Conservation (phyloP, 2,888 invertebrate species). For the Drosophila mimetica region DNA sequence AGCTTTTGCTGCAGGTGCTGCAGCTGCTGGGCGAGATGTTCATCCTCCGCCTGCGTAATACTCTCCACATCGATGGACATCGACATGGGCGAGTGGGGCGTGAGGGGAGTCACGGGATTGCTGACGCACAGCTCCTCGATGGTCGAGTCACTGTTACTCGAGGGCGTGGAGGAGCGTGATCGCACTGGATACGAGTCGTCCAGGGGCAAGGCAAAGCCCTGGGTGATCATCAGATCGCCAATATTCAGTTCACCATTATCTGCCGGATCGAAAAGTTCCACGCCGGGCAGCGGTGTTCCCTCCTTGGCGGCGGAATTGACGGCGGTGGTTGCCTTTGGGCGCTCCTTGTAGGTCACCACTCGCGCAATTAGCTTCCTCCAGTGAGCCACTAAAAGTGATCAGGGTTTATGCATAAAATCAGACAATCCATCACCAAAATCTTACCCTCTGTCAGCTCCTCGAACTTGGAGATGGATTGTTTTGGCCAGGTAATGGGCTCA, state of each 20-base stretch:
- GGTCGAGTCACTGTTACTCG: slow-evolving; percentile 70
- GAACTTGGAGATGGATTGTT: slow-evolving; percentile 88
- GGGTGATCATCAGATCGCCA: slow-evolving; percentile 79
- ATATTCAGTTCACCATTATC: slow-evolving; percentile 85
- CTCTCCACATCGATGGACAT: slow-evolving; percentile 56
- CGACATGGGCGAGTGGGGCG: slow-evolving; percentile 65
- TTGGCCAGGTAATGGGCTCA: slow-evolving; percentile 86
- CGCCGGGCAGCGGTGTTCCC: slow-evolving; percentile 90
- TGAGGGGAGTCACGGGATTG: slow-evolving; percentile 55
- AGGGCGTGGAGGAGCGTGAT: slow-evolving; percentile 67
- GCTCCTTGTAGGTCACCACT: slow-evolving; percentile 89
- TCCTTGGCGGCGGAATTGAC: slow-evolving; percentile 85
- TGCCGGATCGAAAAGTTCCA: slow-evolving; percentile 90
- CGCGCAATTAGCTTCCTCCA: slow-evolving; percentile 93
- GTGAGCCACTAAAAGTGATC: slow-evolving; percentile 86
- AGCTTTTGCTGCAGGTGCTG: slow-evolving; percentile 72
- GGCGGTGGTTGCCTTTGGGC: slow-evolving; percentile 79
- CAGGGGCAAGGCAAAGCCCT: slow-evolving; percentile 81
- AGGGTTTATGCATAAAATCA: no score
- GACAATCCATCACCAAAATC: neutral
- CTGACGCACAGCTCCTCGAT: slow-evolving; percentile 63
- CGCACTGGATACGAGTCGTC: slow-evolving; percentile 71
- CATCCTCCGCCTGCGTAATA: slow-evolving; percentile 61
- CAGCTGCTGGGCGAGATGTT: slow-evolving; percentile 70
- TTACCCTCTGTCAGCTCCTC: slow-evolving; percentile 89